A percentile compares a stretch with the other conserved stretches of the same genome.
These are phyloP conservation scores for Anthonomus grandis DNA, from an alignment of 1,140 invertebrate genomes.

Conservation along the genomic window DNA sequence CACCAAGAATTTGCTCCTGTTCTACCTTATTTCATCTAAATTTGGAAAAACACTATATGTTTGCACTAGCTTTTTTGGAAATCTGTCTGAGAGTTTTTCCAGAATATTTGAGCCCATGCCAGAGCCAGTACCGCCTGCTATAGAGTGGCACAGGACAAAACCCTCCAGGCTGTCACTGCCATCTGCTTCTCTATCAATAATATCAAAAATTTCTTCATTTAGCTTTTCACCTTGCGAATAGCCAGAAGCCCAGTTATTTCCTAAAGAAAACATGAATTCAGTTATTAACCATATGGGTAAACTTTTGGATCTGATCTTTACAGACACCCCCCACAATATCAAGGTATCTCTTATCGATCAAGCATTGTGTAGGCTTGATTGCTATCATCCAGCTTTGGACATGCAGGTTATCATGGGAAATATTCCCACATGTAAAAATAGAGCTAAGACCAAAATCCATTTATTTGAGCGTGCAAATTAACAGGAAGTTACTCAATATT, in stretches of 20 bases:
- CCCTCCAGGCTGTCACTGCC: conserved; percentile 98
- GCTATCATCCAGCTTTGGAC: too few relatives aligned
- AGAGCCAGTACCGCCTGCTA: conserved; percentile 97
- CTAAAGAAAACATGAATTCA: conserved; percentile 7
- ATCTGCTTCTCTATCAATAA: conserved; percentile 97
- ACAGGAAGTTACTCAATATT: too few relatives aligned
- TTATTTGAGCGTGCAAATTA: too few relatives aligned
- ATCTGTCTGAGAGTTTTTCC: conserved; percentile 89
- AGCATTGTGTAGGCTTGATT: too few relatives aligned
- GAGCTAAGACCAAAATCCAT: too few relatives aligned
- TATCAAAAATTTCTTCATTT: conserved; percentile 98
- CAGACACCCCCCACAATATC: too few relatives aligned
- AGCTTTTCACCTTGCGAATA: conserved; percentile 91
- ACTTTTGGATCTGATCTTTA: too few relatives aligned
- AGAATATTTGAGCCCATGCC: conserved; percentile 96
- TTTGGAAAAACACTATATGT: conserved; percentile 99
- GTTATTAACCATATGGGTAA: neutral
- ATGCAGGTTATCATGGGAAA: too few relatives aligned
- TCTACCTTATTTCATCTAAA: conserved; percentile 88
- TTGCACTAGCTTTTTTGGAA: conserved; percentile 96
- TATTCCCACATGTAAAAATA: too few relatives aligned
- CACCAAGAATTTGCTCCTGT: conserved; percentile 4
- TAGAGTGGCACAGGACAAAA: conserved; percentile 98
- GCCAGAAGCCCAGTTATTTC: conserved; percentile 97
- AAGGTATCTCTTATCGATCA: too few relatives aligned